Conservation (phyloP, 2,888 invertebrate species). For the Agrochola lota region DNA sequence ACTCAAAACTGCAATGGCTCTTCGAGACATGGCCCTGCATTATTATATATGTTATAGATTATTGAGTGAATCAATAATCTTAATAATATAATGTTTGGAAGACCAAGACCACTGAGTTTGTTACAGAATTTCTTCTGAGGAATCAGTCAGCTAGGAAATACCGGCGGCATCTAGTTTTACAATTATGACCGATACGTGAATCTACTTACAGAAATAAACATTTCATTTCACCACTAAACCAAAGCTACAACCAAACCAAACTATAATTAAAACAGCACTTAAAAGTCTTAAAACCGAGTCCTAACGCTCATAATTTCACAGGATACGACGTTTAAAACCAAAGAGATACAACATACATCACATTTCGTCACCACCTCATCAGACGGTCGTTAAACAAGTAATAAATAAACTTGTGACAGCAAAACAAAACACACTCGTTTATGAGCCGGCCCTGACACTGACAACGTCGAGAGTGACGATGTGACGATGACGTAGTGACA, state of each 20-base stretch:
- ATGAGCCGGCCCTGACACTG: constrained; percentile 58
- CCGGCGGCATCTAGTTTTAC: not conserved
- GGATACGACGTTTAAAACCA: constrained; percentile 30
- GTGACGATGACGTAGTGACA: constrained; percentile 35
- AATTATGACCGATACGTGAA: not conserved
- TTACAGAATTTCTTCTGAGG: not conserved
- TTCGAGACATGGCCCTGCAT: not conserved
- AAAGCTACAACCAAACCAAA: not conserved
- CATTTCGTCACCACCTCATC: constrained; percentile 66
- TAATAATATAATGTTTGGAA: not conserved
- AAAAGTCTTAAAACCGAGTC: constrained; percentile 11
- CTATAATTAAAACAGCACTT: constrained; percentile 21
- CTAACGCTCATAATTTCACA: constrained; percentile 35
- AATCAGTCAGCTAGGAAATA: too few relatives aligned
- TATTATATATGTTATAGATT: too few relatives aligned
- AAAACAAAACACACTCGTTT: constrained; percentile 63
- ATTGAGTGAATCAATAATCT: too few relatives aligned
- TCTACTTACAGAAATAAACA: not conserved
- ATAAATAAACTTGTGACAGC: constrained; percentile 70
- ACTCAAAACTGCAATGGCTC: not conserved
- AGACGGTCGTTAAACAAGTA: constrained; percentile 68
- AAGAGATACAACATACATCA: constrained; percentile 19
- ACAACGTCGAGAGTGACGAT: constrained; percentile 30
- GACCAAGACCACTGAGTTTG: not conserved
- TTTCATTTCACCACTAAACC: not conserved